These are phyloP conservation scores for Lepilemur ruficaudatus DNA, from an alignment of 2,797 vertebrate species.

Conservation along the genomic window DNA sequence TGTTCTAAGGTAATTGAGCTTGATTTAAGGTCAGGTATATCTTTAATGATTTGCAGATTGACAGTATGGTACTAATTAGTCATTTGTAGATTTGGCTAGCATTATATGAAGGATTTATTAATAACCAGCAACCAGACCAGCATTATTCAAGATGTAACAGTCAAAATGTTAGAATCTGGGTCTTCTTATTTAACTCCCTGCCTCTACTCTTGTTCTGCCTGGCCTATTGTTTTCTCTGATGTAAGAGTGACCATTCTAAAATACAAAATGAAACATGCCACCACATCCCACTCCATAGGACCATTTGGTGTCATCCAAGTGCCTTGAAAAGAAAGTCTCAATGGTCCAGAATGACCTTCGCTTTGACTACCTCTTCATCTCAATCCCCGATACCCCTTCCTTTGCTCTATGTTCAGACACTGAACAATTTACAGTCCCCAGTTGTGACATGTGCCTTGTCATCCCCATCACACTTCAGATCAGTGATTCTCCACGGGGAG, in stretches of 20 bases:
- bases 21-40: neutral
- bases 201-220: neutral
- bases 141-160: neutral
- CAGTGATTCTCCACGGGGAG: neutral
- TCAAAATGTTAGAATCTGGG: neutral
- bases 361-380: neutral
- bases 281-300: neutral
- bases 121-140: neutral
- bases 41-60: neutral
- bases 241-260: neutral
- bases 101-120: conserved; percentile 2
- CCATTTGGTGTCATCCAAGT: neutral
- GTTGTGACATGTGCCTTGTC: neutral
- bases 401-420: neutral
- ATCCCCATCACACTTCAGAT: neutral
- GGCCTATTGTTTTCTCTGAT: neutral
- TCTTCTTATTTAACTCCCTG: neutral
- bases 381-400: neutral
- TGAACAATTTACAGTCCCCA: neutral
- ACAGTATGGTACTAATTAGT: neutral
- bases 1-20: neutral
- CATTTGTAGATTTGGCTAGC: neutral
- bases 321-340: neutral
- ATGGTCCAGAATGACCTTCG: neutral
- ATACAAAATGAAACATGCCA: neutral